Percentiles rank a stretch among this genome's conserved stretches.
phyloP scores from a whole-genome alignment of 2,888 invertebrate genomes.

The Himalopsyche anomala region DNA sequence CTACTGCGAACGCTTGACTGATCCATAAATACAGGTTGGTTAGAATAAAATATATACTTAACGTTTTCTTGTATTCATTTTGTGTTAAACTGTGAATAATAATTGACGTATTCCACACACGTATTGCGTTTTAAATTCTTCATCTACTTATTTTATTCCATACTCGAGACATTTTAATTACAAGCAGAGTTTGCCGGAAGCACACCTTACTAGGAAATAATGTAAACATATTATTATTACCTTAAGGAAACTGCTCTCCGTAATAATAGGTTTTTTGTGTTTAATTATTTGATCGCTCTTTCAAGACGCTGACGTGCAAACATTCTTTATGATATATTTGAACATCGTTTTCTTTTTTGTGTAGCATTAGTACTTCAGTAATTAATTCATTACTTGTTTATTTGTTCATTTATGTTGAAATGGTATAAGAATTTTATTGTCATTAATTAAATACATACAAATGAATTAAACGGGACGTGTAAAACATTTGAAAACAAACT shows the following conservation, averaged over 20 bases:
- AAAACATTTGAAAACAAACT: too few species aligned
- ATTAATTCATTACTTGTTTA: not conserved
- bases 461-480: too few species aligned
- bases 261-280: conserved; percentile 38
- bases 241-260: conserved; percentile 1
- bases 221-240: conserved; percentile 23
- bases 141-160: not conserved
- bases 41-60: conserved; percentile 27
- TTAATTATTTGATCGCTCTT: conserved; percentile 43
- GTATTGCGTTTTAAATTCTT: conserved; percentile 26
- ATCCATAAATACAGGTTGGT: conserved; percentile 29
- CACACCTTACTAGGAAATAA: conserved; percentile 46
- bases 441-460: too few species aligned
- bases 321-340: conserved; percentile 44
- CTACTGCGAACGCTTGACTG: not conserved
- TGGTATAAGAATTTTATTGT: too few species aligned
- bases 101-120: conserved; percentile 37
- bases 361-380: not conserved
- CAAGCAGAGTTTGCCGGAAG: conserved; percentile 47
- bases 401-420: too few species aligned
- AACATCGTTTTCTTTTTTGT: not conserved
- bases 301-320: conserved; percentile 45
- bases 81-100: conserved; percentile 9
- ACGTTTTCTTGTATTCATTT: conserved; percentile 4
- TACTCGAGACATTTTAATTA: conserved; percentile 41